Base-by-base conservation (phyloP, 1,140 invertebrate species). In the Trichoplusia ni region DNA sequence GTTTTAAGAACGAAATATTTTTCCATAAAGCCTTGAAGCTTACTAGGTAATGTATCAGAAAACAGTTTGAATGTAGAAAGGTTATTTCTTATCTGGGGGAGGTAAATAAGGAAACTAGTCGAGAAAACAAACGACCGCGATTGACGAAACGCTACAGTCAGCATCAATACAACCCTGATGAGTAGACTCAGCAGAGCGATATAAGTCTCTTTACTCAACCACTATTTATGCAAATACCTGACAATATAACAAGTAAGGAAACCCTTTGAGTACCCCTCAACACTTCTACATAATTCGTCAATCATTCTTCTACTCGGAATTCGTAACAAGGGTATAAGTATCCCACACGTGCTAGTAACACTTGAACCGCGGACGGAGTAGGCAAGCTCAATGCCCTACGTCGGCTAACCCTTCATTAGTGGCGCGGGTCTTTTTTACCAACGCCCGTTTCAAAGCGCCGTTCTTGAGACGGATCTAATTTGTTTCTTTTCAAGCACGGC, bases 401-500 rank as follows among this genome's bases (percentile, higher is more conserved):
- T 70, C 71, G 72, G 63, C 67, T 73, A 81, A 81, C 82, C 80
- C 79, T 85, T 84, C 81, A 82, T 85, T 85, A 86, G 79, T 62
- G 65, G 64, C 65, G 33, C 59, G 75, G 76, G 71, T 72, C 69
- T 74, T 76, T 82, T 81, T 70, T 70, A 61, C 70, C 74, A 66
- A 68, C 73, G 62, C 75, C 75, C 69, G 71, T 76, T 77, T 69
- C 67, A 81, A 75, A 78, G 76, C 74, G 62, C 71, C 71, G 77
- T 81, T 79, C 83, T 84, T 73, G 76, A 82, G 79, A 78, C 73
- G 74, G 75, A 78, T 82, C 79, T 81, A 84, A 82, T 86, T 86
- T 81, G 81, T 86, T 86, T 81, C 79, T 81, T 82, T 84, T 81
- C 79, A 81, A 81, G 78, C 75, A 73, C 74, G 71, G 75, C 75